Evolutionary conservation across 2,888 invertebrate species (phyloP).

Genomic region (Pycnomerus fuliginosus): DNA sequence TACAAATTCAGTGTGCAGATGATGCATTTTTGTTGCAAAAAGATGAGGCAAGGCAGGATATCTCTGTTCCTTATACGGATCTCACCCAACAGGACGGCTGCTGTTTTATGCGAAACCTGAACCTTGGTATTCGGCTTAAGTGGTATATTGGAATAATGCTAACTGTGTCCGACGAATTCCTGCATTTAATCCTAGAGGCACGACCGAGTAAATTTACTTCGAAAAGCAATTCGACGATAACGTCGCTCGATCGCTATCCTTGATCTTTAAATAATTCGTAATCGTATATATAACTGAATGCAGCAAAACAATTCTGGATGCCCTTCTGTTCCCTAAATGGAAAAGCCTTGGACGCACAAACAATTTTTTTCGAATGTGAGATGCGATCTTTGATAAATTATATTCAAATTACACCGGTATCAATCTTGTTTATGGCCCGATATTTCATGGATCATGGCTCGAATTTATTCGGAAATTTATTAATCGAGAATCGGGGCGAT

Average conservation of each 20-base stretch:
- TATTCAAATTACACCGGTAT: too few species aligned
- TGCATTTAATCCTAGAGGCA: too few species aligned
- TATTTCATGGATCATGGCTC: too few species aligned
- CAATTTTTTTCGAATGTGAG: too few species aligned
- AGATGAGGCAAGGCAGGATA: constrained; percentile 27
- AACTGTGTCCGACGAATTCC: too few species aligned
- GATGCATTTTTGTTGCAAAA: constrained; percentile 10
- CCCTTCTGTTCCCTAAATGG: constrained; percentile 31
- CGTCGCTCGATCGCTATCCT: constrained; percentile 13
- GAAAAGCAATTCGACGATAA: not conserved
- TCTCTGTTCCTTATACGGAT: constrained; percentile 36
- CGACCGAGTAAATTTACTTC: too few species aligned
- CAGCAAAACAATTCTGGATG: constrained; percentile 13
- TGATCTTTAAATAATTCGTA: constrained; percentile 13
- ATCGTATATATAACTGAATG: constrained; percentile 3
- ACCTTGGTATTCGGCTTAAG: constrained; percentile 32
- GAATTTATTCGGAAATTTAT: too few species aligned
- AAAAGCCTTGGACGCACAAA: constrained; percentile 26
- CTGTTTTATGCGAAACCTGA: constrained; percentile 34
- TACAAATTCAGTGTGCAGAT: too few species aligned
- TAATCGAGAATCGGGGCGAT: too few species aligned
- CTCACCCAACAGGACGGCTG: constrained; percentile 33
- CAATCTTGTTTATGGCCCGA: too few species aligned
- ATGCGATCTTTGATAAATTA: too few species aligned
- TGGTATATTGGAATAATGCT: constrained; percentile 33